phyloP scores from a whole-genome alignment of 2,888 invertebrate genomes.

The Melipona beecheii region DNA sequence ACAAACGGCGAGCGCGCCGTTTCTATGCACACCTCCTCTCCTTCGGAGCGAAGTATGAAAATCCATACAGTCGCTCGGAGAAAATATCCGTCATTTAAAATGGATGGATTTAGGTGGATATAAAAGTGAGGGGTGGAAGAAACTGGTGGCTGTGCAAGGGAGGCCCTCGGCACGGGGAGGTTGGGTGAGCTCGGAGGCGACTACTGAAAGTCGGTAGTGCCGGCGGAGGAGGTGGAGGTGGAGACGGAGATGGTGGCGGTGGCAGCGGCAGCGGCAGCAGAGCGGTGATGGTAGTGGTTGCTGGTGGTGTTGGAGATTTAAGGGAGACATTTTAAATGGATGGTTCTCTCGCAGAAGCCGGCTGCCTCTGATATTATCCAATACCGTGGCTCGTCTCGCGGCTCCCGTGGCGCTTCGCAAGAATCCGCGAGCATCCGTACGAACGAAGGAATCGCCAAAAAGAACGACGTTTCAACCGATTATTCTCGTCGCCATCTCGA shows the following conservation, averaged over 20 bases:
- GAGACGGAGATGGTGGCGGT: constrained; percentile 43
- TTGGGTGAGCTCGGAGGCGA: constrained; percentile 65
- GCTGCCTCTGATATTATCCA: constrained; percentile 73
- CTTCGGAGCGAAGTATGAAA: constrained; percentile 76
- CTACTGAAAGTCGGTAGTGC: constrained; percentile 73
- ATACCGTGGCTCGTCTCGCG: constrained; percentile 67
- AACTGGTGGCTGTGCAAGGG: constrained; percentile 70
- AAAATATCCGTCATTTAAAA: constrained; percentile 84
- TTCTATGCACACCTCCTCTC: constrained; percentile 44
- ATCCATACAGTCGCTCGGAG: constrained; percentile 80
- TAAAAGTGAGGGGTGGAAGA: constrained; percentile 79
- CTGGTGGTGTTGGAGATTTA: constrained; percentile 77
- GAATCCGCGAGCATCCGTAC: constrained; percentile 62
- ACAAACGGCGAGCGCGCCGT: constrained; percentile 12
- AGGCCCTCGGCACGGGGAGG: constrained; percentile 62
- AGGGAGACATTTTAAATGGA: constrained; percentile 82
- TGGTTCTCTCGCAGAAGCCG: constrained; percentile 83
- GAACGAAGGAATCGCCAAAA: constrained; percentile 44
- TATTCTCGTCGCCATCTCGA: constrained; percentile 1
- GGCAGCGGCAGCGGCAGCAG: constrained; percentile 57
- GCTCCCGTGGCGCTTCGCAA: constrained; percentile 52
- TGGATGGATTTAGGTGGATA: constrained; percentile 83
- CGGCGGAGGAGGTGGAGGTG: constrained; percentile 56
- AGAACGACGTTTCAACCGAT: constrained; percentile 14
- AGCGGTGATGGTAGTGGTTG: constrained; percentile 75